These are phyloP conservation scores for Cephus spinipes DNA, from an alignment of 2,888 invertebrate species.

Conservation along the genomic window DNA sequence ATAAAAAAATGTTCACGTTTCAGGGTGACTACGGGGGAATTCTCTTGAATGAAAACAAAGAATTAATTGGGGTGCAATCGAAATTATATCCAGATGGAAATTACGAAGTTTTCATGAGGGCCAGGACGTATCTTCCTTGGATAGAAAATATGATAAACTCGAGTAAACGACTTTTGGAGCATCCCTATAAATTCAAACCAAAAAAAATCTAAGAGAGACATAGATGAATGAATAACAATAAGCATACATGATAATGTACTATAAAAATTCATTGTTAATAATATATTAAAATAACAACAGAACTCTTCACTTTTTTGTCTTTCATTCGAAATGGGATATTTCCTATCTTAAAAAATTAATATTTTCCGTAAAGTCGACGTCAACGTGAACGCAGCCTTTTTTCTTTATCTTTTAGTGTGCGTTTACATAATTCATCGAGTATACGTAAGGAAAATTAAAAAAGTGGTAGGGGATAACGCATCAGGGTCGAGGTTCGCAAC, in stretches of 20 bases:
- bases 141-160: conserved; percentile 14
- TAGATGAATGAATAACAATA: background rate
- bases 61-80: conserved; percentile 27
- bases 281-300: background rate
- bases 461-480: background rate
- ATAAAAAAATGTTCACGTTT: background rate
- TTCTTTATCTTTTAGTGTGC: background rate
- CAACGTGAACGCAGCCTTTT: background rate
- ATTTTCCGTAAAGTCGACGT: background rate
- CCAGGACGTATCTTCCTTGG: conserved; percentile 25
- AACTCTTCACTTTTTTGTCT: background rate
- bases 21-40: conserved; percentile 33
- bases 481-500: background rate
- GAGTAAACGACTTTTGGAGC: background rate
- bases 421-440: background rate
- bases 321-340: background rate
- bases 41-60: conserved; percentile 11
- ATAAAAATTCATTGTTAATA: background rate
- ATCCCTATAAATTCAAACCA: too few species aligned
- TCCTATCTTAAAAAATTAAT: background rate
- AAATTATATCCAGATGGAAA: conserved; percentile 6
- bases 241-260: background rate
- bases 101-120: conserved; percentile 26
- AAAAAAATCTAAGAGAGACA: too few species aligned
- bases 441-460: background rate